A percentile compares a stretch with the other conserved stretches of the same genome.
These are phyloP conservation scores for Habropoda laboriosa DNA, from an alignment of 1,140 invertebrate species.

Conservation along the genomic window DNA sequence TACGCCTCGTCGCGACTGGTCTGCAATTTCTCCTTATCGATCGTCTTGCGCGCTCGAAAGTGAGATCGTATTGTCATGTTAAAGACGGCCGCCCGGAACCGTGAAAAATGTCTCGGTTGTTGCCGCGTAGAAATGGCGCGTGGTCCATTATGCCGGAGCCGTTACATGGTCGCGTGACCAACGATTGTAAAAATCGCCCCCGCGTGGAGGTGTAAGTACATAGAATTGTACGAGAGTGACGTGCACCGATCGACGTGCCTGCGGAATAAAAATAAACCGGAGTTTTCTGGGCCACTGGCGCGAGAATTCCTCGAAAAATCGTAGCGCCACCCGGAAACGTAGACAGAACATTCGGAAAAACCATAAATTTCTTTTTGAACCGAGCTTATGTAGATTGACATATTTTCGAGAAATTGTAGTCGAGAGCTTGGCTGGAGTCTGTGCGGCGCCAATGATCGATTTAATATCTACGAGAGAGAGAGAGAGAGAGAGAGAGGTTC, in stretches of 20 bases:
- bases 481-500: no score
- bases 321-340: no score
- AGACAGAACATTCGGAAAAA: not conserved
- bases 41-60: not conserved
- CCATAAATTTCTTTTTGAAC: not conserved
- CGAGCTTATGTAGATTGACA: not conserved
- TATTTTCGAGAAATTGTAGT: not conserved
- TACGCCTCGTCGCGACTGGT: not conserved
- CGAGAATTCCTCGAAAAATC: not conserved
- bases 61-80: conserved; percentile 7
- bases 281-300: conserved; percentile 40
- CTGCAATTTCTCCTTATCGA: conserved; percentile 22
- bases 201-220: conserved; percentile 4
- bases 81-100: no score
- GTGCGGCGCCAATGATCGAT: not conserved
- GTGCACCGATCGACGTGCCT: conserved; percentile 17
- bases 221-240: conserved; percentile 47
- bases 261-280: conserved; percentile 30
- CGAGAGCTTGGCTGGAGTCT: not conserved
- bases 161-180: conserved; percentile 38
- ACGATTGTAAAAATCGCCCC: conserved; percentile 47
- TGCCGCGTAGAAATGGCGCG: conserved; percentile 1
- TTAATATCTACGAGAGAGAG: not conserved
- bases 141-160: not conserved
- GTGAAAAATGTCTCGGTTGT: not conserved